These are phyloP conservation scores for Macrocentrus cingulum DNA, from an alignment of 1,140 invertebrate genomes.

Conservation along the genomic window DNA sequence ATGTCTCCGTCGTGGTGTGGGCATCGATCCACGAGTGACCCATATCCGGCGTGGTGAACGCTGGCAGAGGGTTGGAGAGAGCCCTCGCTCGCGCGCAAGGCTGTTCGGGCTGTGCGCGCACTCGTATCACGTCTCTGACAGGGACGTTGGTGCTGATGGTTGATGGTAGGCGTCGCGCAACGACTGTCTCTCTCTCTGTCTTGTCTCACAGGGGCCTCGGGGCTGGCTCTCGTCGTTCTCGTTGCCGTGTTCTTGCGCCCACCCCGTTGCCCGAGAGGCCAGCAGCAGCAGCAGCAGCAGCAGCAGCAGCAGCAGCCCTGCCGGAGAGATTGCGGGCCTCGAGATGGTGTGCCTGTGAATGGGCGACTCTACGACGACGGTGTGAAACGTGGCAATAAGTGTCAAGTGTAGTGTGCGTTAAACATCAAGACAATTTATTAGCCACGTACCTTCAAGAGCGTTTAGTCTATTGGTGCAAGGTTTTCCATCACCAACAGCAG, in stretches of 20 bases:
- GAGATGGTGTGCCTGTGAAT: slow-evolving; percentile 45
- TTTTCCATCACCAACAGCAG: slow-evolving; percentile 43
- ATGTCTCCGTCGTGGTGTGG: neutral
- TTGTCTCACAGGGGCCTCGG: slow-evolving; percentile 11
- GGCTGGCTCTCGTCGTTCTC: slow-evolving; percentile 14
- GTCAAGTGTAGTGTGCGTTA: neutral
- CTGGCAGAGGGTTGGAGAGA: neutral
- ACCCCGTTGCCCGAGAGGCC: slow-evolving; percentile 10
- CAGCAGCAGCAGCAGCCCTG: slow-evolving; percentile 40
- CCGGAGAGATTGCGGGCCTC: slow-evolving; percentile 44
- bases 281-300: slow-evolving; percentile 35
- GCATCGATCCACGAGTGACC: slow-evolving; percentile 58
- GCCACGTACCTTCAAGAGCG: too few relatives aligned
- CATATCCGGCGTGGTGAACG: slow-evolving; percentile 46
- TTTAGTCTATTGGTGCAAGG: slow-evolving; percentile 29
- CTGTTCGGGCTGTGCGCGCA: neutral
- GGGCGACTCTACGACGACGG: neutral
- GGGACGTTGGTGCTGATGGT: slow-evolving; percentile 9
- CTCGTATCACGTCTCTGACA: neutral
- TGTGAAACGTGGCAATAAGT: neutral
- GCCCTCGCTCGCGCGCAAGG: slow-evolving; percentile 7
- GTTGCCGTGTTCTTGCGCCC: slow-evolving; percentile 9
- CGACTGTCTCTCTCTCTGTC: slow-evolving; percentile 7
- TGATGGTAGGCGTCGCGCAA: slow-evolving; percentile 22
- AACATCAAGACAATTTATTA: neutral